phyloP scores from a whole-genome alignment of 2,113 vertebrate genomes.

The Turnix velox region DNA sequence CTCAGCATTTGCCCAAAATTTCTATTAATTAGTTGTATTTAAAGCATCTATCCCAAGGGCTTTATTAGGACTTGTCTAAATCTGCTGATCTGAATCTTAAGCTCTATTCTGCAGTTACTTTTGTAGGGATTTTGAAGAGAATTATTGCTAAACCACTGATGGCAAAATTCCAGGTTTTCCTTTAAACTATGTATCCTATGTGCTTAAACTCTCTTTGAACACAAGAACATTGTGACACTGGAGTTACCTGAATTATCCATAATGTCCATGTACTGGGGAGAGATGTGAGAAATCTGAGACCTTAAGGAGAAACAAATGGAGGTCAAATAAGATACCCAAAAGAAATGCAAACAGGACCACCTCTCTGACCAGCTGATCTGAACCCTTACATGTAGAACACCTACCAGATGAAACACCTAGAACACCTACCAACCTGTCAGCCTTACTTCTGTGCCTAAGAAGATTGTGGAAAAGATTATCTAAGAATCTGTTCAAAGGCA shows the following conservation, averaged over 20 bases:
- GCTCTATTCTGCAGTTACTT: rapidly evolving
- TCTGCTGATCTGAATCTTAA: neutral
- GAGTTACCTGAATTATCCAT: neutral
- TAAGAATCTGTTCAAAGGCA: too few relatives aligned
- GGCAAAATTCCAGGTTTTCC: neutral
- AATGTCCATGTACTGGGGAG: neutral
- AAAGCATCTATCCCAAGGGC: neutral
- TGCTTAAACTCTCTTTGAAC: neutral
- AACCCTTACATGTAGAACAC: neutral
- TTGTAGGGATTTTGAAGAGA: neutral
- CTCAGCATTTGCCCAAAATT: neutral
- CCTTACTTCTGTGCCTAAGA: too few relatives aligned
- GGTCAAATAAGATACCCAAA: neutral
- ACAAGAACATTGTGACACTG: neutral
- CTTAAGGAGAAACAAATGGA: neutral
- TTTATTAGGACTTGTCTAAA: neutral
- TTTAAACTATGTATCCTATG: neutral
- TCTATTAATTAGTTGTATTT: neutral
- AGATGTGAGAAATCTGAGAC: neutral
- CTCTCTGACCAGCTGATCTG: neutral
- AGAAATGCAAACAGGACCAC: neutral
- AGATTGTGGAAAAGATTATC: too few relatives aligned
- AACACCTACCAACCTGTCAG: too few relatives aligned
- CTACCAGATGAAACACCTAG: too few relatives aligned
- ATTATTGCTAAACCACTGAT: neutral